Evolutionary conservation across 2,113 vertebrate genomes (phyloP), one percentile per base, ranked within the genome.

Genomic region (Phylloscopus trochiloides): DNA sequence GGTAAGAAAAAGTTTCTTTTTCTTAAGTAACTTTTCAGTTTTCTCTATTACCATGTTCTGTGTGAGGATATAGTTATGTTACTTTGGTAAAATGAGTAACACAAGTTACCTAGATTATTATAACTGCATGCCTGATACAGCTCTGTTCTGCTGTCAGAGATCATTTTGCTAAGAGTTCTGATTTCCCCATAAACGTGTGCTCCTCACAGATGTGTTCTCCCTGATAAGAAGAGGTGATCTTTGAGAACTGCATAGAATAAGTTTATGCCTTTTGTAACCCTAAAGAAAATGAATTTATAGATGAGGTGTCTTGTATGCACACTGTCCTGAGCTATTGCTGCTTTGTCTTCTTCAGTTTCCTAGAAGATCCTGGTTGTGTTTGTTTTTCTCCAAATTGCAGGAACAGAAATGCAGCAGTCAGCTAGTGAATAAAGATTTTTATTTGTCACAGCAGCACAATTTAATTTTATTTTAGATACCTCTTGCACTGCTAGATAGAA

Each of bases 1-100:
- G 99, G 99, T 99, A 92, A 97, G 98, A 71, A 93, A 54, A 61
- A 75, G 40, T 40, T 40, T 13, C 40, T 40, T 40, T 40, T 14
- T 40, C 40, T 40, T 40, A 40, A 40, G 20, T 11, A 73, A 62
- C 58, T 76, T 90, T 90, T 7, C 17, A 5, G 6, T 62, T 70
- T 25, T 42, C 29, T 73, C 71, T 71, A 4, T 38, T 58, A 11
- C 63, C 6, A 5, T 52, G 54, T 16, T 74, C 18, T 78, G 0
- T 26, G 14, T 72, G 58, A 70, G 74, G 66, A 55, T 24, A 5
- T 21, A 57, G 9, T 68, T 32, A 0, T 1, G 12, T 38, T 17
- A 18, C 77, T 72, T 62, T 57, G 26, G 17, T 63, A 17, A 80
- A 52, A 1, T 4, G 26, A 63, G 16, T 77, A 51, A 29, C 13